Base-by-base conservation (phyloP, 2,888 invertebrate genomes). In the Rhabditoides inermis region DNA sequence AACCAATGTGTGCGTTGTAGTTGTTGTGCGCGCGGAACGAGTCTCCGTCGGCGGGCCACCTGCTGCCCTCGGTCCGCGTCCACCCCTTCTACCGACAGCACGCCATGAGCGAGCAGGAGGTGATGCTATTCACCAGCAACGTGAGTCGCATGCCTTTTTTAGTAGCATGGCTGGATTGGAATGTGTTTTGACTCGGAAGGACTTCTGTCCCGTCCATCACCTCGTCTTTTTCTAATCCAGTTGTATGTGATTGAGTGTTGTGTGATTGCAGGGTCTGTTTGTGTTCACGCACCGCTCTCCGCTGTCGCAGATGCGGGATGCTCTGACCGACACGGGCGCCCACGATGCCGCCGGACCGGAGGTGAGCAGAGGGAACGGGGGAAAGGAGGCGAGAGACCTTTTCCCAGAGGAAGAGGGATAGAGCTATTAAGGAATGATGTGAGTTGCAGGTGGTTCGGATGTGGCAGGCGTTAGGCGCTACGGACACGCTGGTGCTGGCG, bases 261-360 rank as follows among this genome's bases (percentile, higher is more conserved):
- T 23, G 51, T 49, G 39, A 28, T 60, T 72, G 45, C 76, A 84
- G 81, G 85, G 92, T 10, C 86, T 88, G 15, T 87, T 88, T 72
- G 84, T 91, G 60, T 82, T 90, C 59, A 82, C 84, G 49, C 86
- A 90, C 73, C 83, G 88, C 32, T 84, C 89, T 42, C 90, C 92
- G 3, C 87, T 89, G 0, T 92, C 94, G 77, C 82, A 91, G 60
- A 80, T 95, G 54, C 83, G 86, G 10, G 85, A 88, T 60, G 80
- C 94, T n/a, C 0, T 91, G 90, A 77, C 88, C 88, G 0, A 88
- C 88, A n/a, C n/a, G n/a, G n/a, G n/a, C n/a, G n/a, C n/a, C n/a
- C n/a, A n/a, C n/a, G n/a, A n/a, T n/a, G n/a, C n/a, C n/a, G n/a
- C n/a, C n/a, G n/a, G n/a, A n/a, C n/a, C n/a, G n/a, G n/a, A n/a